Evolutionary conservation across 2,888 invertebrate species (phyloP).

Genomic region (Sycophila texana): DNA sequence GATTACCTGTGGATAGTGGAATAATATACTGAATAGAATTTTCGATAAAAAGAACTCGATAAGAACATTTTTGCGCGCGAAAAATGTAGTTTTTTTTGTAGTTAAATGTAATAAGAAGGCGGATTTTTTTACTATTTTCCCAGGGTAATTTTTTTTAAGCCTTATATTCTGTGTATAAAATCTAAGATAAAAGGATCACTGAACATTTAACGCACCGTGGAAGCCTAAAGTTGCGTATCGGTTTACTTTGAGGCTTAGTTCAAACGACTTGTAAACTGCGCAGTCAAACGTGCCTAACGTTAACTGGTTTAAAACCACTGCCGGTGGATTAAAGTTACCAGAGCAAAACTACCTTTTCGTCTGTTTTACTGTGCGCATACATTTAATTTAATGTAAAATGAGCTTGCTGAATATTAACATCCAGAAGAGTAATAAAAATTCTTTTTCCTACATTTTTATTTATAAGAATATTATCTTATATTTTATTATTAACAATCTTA

Average conservation of each 20-base stretch:
- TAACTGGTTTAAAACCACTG: conserved; percentile 36
- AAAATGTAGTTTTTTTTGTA: too few relatives aligned
- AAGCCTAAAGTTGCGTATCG: conserved; percentile 32
- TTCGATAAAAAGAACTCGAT: too few relatives aligned
- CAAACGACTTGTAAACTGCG: conserved; percentile 43
- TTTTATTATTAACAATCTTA: background rate
- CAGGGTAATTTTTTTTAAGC: background rate
- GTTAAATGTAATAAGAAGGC: too few relatives aligned
- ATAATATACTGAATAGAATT: too few relatives aligned
- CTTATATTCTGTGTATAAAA: background rate
- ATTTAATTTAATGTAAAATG: too few relatives aligned
- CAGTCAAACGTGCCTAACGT: conserved; percentile 33
- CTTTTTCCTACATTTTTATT: too few relatives aligned
- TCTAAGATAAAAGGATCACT: background rate
- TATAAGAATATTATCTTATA: background rate
- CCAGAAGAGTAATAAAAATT: too few relatives aligned
- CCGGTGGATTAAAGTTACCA: conserved; percentile 26
- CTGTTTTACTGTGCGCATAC: background rate
- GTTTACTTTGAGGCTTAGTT: conserved; percentile 2
- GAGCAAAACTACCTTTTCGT: conserved; percentile 9
- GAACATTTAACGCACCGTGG: background rate
- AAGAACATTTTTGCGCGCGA: too few relatives aligned
- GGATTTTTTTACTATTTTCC: too few relatives aligned
- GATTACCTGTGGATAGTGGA: conserved; percentile 14
- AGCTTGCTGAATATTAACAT: too few relatives aligned